phyloP scores from a whole-genome alignment of 2,888 invertebrate genomes.

The Poecilus cupreus region DNA sequence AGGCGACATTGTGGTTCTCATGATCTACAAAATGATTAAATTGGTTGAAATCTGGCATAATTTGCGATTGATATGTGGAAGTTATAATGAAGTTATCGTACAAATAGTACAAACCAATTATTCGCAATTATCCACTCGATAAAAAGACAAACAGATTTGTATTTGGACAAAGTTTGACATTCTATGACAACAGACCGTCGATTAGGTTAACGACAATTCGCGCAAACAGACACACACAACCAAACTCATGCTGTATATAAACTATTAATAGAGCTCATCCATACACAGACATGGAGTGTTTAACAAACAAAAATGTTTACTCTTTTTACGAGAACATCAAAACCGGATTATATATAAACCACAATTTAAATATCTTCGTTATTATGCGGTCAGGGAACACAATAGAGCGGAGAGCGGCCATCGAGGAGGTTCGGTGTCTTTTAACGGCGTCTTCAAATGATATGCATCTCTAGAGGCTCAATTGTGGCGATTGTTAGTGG shows the following conservation, averaged over 20 bases:
- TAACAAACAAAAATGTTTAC: conserved; percentile 71
- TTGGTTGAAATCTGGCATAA: too few relatives aligned
- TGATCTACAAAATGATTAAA: too few relatives aligned
- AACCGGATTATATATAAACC: conserved; percentile 55
- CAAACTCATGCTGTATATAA: conserved; percentile 4
- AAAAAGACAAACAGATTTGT: conserved; percentile 8
- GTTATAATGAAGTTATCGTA: too few relatives aligned
- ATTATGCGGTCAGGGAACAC: conserved; percentile 60
- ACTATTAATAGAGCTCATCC: conserved; percentile 52
- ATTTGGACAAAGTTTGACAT: neutral
- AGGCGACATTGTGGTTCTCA: too few relatives aligned
- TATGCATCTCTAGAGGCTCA: conserved; percentile 55
- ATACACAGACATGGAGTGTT: conserved; percentile 65
- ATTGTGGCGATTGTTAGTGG: neutral
- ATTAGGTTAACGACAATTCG: conserved; percentile 37
- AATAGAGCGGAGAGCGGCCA: conserved; percentile 18
- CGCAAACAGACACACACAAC: neutral
- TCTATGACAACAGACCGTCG: conserved; percentile 10
- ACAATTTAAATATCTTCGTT: conserved; percentile 66
- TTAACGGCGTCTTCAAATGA: conserved; percentile 47
- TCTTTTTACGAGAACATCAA: conserved; percentile 67
- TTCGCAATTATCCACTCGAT: neutral
- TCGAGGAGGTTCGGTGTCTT: conserved; percentile 5
- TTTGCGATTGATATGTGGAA: too few relatives aligned
- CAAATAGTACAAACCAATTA: conserved; percentile 2